Conservation (phyloP, 2,113 vertebrate genomes). For the Irena cyanogastra region DNA sequence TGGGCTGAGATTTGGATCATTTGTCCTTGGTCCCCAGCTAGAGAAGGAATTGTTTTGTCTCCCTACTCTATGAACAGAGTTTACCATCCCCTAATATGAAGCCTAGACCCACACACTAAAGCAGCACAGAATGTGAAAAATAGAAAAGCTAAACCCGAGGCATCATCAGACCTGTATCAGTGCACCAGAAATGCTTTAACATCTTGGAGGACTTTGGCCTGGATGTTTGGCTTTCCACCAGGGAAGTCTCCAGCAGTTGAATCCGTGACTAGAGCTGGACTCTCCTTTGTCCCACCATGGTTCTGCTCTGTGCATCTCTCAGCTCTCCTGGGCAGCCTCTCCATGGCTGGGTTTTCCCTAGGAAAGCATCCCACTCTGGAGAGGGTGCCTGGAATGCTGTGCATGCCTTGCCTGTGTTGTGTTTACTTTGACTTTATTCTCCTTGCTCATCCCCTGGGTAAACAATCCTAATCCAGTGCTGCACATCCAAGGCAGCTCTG, state of each 20-base stretch:
- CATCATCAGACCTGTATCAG: background rate
- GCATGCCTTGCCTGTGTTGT: background rate
- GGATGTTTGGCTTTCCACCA: background rate
- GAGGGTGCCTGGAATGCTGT: background rate
- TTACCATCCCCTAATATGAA: background rate
- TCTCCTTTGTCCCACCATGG: background rate
- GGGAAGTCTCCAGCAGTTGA: background rate
- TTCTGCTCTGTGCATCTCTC: too few species aligned
- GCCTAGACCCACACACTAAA: background rate
- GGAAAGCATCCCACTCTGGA: background rate
- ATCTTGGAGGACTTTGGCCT: background rate
- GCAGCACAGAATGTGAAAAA: background rate
- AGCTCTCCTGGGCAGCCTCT: background rate
- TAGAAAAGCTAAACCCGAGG: background rate
- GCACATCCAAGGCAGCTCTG: background rate
- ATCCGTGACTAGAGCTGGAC: background rate
- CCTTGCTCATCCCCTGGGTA: background rate
- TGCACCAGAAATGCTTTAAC: background rate
- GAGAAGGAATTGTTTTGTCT: background rate
- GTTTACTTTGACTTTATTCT: conserved; percentile 19
- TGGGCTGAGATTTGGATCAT: background rate
- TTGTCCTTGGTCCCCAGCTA: background rate
- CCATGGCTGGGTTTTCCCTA: background rate
- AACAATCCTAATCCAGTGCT: background rate
- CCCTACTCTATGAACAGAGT: rapidly evolving